Evolutionary conservation across 2,888 invertebrate species (phyloP).

Genomic region (Morpho helenor): DNA sequence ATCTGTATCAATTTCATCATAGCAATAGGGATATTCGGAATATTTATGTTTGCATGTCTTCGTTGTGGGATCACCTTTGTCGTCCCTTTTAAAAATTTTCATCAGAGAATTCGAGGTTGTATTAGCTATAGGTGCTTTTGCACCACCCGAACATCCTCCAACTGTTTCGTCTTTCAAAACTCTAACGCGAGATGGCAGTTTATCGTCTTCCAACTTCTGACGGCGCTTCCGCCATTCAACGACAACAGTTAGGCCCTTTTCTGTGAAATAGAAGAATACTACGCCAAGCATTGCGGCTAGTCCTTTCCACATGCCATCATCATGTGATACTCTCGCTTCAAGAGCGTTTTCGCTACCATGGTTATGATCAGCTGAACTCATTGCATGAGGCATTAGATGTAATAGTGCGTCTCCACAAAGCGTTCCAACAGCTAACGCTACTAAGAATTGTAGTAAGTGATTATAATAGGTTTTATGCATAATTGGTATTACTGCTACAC

Average conservation of each 20-base stretch:
- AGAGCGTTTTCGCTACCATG: conserved; percentile 35
- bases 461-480: conserved; percentile 94
- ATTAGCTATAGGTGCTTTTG: conserved; percentile 61
- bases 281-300: conserved; percentile 89
- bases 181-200: conserved; percentile 83
- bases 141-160: conserved; percentile 57
- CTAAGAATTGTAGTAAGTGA: conserved; percentile 92
- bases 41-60: conserved; percentile 93
- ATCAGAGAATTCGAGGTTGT: conserved; percentile 63
- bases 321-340: conserved; percentile 63
- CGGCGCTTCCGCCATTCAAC: conserved; percentile 89
- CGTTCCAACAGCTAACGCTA: conserved; percentile 95
- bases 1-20: conserved; percentile 89
- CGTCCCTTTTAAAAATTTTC: conserved; percentile 67
- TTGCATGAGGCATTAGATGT: conserved; percentile 94
- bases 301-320: conserved; percentile 91
- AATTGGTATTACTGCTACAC: conserved; percentile 93
- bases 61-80: conserved; percentile 67
- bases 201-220: conserved; percentile 83
- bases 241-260: conserved; percentile 88
- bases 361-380: conserved; percentile 54
- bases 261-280: conserved; percentile 93
- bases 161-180: conserved; percentile 85
- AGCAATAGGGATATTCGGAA: conserved; percentile 93
- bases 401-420: conserved; percentile 94